Evolutionary conservation across 2,888 invertebrate species (phyloP).

Genomic region (Drosophila kambysellisi): DNA sequence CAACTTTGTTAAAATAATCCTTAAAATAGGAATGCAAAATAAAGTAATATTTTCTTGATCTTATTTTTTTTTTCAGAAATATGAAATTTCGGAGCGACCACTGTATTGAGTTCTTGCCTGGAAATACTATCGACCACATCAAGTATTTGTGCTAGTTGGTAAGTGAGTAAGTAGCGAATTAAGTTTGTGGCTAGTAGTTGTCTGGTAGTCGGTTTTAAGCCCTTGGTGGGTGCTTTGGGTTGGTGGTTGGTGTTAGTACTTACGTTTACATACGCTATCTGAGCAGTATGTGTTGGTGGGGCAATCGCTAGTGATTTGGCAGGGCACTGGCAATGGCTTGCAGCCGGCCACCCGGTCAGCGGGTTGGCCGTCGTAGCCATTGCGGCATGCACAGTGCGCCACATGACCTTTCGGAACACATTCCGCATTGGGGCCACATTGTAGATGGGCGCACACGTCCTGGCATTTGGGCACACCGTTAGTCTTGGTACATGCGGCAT

Average conservation of each 20-base stretch:
- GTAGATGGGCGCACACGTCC: slow-evolving; percentile 91
- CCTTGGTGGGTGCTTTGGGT: slow-evolving; percentile 35
- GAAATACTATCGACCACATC: background rate
- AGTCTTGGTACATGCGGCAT: slow-evolving; percentile 90
- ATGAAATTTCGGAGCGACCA: background rate
- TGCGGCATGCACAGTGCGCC: slow-evolving; percentile 91
- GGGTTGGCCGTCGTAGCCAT: slow-evolving; percentile 92
- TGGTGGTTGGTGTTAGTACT: slow-evolving; percentile 83
- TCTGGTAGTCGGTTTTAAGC: slow-evolving; percentile 49
- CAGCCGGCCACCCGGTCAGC: slow-evolving; percentile 90
- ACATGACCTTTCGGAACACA: slow-evolving; percentile 91
- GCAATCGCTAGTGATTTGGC: slow-evolving; percentile 90
- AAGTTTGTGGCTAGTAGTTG: slow-evolving; percentile 41
- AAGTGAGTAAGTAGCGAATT: slow-evolving; percentile 57
- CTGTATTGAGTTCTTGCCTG: slow-evolving; percentile 1
- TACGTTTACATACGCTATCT: slow-evolving; percentile 92
- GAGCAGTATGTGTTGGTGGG: slow-evolving; percentile 92
- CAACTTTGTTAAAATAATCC: background rate
- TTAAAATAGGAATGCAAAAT: background rate
- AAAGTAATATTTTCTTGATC: background rate
- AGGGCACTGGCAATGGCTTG: slow-evolving; percentile 90
- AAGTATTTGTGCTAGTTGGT: slow-evolving; percentile 55
- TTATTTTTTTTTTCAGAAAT: background rate
- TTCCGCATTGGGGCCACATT: slow-evolving; percentile 94
- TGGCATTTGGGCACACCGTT: slow-evolving; percentile 92